Evolutionary conservation across 2,888 invertebrate genomes (phyloP), one percentile per base, ranked within the genome.

Genomic region (Stratiomys singularior): DNA sequence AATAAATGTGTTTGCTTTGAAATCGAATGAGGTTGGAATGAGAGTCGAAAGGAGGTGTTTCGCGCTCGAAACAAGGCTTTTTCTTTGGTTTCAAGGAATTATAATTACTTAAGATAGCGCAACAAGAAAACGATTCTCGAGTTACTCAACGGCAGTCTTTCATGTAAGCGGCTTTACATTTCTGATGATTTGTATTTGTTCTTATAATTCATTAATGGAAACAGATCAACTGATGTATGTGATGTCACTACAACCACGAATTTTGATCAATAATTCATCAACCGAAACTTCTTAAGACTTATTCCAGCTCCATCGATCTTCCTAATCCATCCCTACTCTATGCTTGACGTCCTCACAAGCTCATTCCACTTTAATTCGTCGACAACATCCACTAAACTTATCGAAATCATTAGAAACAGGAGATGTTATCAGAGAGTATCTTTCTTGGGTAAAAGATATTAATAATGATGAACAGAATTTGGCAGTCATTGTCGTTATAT

Each of bases 401-500:
- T 23, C 21, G 21, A 25, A 60, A 60, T 60, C 58, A 60, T 60
- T 60, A 60, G 58, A 60, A 60, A 60, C 25, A 60, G 58, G 58
- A 60, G 58, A 60, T 25, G 58, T 23, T 60, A 60, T 60, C 58
- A 60, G 23, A 13, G 23, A 60, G 58, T 60, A 60, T 60, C 58
- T 60, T 21, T 60, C 25, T 25, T 18, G 25, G 11, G 23, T 9
- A 60, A 60, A 60, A 60, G 21, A 60, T 60, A 60, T 60, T 60
- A 60, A 60, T 60, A 60, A 60, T 60, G 58, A 60, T 60, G 58
- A 60, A 25, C 58, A 2, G 25, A 60, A 60, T 25, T 60, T 25
- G 58, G 58, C 18, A 60, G 58, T 60, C 58, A 60, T 60, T 60
- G 23, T 60, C 58, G 58, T 9, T 60, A 21, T 60, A 60, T 60